These are phyloP conservation scores for Eupithecia abbreviata DNA, from an alignment of 2,888 invertebrate species.

Conservation along the genomic window DNA sequence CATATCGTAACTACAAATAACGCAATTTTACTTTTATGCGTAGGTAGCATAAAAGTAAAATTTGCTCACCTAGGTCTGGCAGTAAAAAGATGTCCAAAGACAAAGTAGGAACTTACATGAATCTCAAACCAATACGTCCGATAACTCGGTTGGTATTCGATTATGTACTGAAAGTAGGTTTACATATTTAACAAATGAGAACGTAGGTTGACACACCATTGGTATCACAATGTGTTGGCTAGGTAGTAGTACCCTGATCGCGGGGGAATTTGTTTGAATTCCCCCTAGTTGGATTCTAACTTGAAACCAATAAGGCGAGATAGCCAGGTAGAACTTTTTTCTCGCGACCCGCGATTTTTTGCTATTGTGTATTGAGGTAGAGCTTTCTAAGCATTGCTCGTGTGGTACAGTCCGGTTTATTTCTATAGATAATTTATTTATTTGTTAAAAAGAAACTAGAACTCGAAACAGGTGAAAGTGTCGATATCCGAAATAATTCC, in stretches of 20 bases:
- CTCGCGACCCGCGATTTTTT: slow-evolving; percentile 12
- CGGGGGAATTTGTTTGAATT: neutral
- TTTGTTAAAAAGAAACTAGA: neutral
- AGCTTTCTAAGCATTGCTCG: neutral
- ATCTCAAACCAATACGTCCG: too few relatives aligned
- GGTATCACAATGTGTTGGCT: neutral
- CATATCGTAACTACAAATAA: neutral
- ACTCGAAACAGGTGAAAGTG: neutral
- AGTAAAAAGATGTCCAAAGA: too few relatives aligned
- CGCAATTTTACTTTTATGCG: too few relatives aligned
- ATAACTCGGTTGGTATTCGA: too few relatives aligned
- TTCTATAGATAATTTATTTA: neutral
- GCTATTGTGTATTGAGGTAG: neutral
- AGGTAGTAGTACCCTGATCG: neutral
- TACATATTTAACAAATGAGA: too few relatives aligned
- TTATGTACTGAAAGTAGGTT: too few relatives aligned
- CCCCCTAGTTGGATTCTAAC: slow-evolving; percentile 28
- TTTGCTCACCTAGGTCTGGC: neutral
- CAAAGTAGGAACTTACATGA: too few relatives aligned
- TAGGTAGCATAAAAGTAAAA: neutral
- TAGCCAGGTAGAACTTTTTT: slow-evolving; percentile 16
- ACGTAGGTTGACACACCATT: too few relatives aligned
- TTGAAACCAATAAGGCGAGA: slow-evolving; percentile 31
- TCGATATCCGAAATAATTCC: neutral
- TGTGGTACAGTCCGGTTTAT: neutral